These are phyloP conservation scores for Sebastes cheni DNA, from an alignment of 2,797 vertebrate species.

Conservation along the genomic window DNA sequence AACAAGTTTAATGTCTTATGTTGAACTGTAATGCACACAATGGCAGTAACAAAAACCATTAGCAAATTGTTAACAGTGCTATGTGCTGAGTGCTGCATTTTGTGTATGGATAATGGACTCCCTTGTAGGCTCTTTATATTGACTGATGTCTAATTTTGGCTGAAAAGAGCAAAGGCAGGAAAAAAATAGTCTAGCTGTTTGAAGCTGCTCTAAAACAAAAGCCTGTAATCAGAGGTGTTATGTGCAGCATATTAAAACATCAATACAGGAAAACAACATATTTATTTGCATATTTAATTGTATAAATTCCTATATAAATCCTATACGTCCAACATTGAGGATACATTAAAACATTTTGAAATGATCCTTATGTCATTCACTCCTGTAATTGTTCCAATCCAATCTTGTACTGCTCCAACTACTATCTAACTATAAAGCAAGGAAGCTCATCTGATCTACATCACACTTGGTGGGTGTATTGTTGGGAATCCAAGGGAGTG, in stretches of 20 bases:
- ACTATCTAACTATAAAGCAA: not conserved
- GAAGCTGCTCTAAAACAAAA: slow-evolving; percentile 21
- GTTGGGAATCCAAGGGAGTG: too few species aligned
- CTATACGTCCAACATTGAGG: not conserved
- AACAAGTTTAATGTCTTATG: slow-evolving; percentile 44
- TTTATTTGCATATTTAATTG: not conserved
- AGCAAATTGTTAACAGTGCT: slow-evolving; percentile 49
- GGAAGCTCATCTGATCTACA: not conserved
- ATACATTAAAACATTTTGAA: not conserved
- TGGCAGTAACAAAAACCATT: slow-evolving; percentile 61
- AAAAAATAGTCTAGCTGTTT: slow-evolving; percentile 5
- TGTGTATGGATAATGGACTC: slow-evolving; percentile 56
- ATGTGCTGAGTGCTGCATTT: slow-evolving; percentile 47
- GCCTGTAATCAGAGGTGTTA: not conserved
- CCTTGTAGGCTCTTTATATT: slow-evolving; percentile 48
- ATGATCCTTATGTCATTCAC: not conserved
- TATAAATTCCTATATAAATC: not conserved
- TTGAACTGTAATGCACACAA: slow-evolving; percentile 45
- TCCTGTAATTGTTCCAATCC: not conserved
- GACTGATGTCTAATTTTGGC: slow-evolving; percentile 58
- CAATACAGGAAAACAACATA: not conserved
- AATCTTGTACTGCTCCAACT: not conserved
- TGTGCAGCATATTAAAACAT: slow-evolving; percentile 1
- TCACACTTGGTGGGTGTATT: too few species aligned
- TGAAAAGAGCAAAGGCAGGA: slow-evolving; percentile 41